These are phyloP conservation scores for Ammospiza nelsoni DNA, from an alignment of 2,113 vertebrate species.

Conservation along the genomic window DNA sequence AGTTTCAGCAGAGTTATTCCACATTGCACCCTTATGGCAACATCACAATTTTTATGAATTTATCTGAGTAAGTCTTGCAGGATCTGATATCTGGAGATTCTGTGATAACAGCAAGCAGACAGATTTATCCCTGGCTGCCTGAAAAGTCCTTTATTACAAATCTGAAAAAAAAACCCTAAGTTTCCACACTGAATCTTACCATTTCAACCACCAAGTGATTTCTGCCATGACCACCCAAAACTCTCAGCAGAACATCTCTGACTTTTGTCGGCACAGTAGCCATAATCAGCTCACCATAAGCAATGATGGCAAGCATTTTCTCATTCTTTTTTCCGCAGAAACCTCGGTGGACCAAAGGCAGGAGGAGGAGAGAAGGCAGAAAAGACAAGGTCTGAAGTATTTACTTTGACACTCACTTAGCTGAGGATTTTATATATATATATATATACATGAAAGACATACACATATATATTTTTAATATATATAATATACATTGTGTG, in stretches of 20 bases:
- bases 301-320: background rate
- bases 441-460: no score
- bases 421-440: background rate
- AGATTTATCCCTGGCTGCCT: background rate
- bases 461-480: no score
- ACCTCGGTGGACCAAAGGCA: background rate
- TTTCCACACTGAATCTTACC: accelerated
- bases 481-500: no score
- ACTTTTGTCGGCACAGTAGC: background rate
- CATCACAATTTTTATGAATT: background rate
- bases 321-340: background rate
- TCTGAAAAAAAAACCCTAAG: background rate
- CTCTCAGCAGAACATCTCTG: background rate
- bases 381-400: accelerated
- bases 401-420: background rate
- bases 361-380: background rate
- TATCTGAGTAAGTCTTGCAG: background rate
- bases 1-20: background rate
- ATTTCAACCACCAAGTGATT: background rate
- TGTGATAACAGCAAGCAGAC: background rate
- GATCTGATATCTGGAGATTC: background rate
- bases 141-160: background rate
- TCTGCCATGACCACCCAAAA: background rate
- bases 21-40: accelerated
- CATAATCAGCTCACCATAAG: background rate